Evolutionary conservation across 2,797 vertebrate species (phyloP), one percentile per base, ranked within the genome.

Genomic region (Trematomus bernacchii): DNA sequence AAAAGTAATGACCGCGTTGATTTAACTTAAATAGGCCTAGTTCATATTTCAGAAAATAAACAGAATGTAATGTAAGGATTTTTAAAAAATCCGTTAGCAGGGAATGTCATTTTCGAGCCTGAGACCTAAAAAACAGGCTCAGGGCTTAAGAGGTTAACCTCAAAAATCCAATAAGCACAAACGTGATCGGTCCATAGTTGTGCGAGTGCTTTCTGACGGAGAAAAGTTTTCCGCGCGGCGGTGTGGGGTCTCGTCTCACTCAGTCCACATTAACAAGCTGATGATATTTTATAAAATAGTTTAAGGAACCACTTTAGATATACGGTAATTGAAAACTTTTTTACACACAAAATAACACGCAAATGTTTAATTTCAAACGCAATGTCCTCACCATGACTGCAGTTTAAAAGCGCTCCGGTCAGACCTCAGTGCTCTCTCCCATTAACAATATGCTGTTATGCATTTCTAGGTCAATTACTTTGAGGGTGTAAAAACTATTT

Each of bases 351-450:
- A 27, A 48, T 64, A 16, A 50, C 10, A 27, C 19, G 6, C 15
- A 10, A 42, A 37, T 64, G 33, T 19, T 53, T 5, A 53, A 74
- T 77, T 33, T 72, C 68, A 59, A 76, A 71, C 77, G 73, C 80
- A 73, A 78, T 77, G 84, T 84, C 85, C 80, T 73, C 47, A 59
- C 43, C 33, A 21, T 42, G 46, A 54, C 1, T 42, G 42, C 27
- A 5, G 64, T n/a, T 33, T 37, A 3, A 4, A 6, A 48, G 51
- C 21, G 53, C 30, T 64, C 4, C n/a, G 44, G 51, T 58, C 27
- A 48, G 51, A 43, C 1, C 46, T 30, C 9, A 7, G 5, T 23
- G 0, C 54, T 33, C 27, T n/a, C 27, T 51, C 12, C 16, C 16
- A 21, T 5, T 46, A 30, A 55, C 68, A 51, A 27, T 23, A 42